Conservation (phyloP, 2,797 vertebrate genomes). For the Rhinogobio ventralis region DNA sequence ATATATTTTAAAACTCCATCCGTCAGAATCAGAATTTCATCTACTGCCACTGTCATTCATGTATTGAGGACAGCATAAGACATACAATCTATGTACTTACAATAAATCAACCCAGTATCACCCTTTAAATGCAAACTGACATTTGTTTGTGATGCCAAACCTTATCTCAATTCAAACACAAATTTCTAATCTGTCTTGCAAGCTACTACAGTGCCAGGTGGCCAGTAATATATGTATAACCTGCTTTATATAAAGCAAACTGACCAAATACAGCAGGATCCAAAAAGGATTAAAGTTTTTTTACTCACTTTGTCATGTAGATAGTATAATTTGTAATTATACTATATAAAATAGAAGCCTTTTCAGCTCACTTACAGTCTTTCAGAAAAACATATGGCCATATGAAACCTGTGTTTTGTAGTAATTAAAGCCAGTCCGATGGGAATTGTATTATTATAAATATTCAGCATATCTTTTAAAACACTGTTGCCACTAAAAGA, state of each 20-base stretch:
- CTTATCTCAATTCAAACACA: slow-evolving; percentile 11
- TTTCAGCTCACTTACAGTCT: not conserved
- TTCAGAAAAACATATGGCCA: not conserved
- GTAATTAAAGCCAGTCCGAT: not conserved
- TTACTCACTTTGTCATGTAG: no score
- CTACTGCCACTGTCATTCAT: not conserved
- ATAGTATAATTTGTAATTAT: not conserved
- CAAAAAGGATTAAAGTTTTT: slow-evolving; percentile 10
- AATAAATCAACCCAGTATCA: not conserved
- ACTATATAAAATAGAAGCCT: not conserved
- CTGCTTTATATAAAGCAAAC: not conserved
- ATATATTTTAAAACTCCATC: not conserved
- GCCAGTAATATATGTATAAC: not conserved
- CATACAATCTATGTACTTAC: not conserved
- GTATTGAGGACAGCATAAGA: not conserved
- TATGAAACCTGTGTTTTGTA: not conserved
- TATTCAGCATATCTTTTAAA: not conserved
- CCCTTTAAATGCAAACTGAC: not conserved
- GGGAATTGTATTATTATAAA: not conserved
- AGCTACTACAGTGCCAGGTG: not conserved
- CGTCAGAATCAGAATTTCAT: not conserved
- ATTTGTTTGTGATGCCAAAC: not conserved
- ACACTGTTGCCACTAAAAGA: not conserved
- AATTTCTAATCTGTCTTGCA: slow-evolving; percentile 3
- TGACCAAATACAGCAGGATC: not conserved